Evolutionary conservation across 2,888 invertebrate species (phyloP).

Genomic region (Thera britannica): DNA sequence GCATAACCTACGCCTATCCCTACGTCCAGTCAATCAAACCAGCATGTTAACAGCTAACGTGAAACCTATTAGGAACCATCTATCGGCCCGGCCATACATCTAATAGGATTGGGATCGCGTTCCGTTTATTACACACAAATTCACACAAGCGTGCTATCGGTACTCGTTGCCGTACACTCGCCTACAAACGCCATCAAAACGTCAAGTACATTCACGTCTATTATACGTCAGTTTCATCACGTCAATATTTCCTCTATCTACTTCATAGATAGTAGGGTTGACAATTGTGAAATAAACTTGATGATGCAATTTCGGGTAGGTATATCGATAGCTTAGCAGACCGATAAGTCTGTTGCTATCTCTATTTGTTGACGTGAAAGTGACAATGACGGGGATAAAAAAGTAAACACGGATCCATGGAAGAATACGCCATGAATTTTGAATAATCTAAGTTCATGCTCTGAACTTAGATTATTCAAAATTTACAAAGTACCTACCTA

Average conservation of each 20-base stretch:
- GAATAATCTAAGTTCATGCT: no score
- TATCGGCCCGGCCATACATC: slow-evolving; percentile 67
- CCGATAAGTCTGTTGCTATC: no score
- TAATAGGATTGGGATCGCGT: slow-evolving; percentile 77
- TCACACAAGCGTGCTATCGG: slow-evolving; percentile 70
- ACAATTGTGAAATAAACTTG: no score
- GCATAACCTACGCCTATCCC: slow-evolving; percentile 13
- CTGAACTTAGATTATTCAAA: no score
- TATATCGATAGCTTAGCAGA: no score
- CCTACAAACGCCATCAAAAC: background rate
- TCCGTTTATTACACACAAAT: slow-evolving; percentile 65
- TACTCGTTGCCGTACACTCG: slow-evolving; percentile 30
- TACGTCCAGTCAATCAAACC: slow-evolving; percentile 49
- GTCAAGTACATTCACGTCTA: background rate
- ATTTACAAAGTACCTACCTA: no score
- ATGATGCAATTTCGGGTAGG: no score
- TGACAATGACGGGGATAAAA: no score
- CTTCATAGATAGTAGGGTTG: background rate
- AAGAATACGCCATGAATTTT: no score
- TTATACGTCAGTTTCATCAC: background rate
- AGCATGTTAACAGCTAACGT: slow-evolving; percentile 61
- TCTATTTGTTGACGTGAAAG: no score
- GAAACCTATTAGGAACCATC: slow-evolving; percentile 67
- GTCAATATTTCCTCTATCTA: background rate
- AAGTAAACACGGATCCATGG: no score